These are phyloP conservation scores for Dicerorhinus sumatrensis DNA, from an alignment of 2,113 vertebrate genomes.

Conservation along the genomic window DNA sequence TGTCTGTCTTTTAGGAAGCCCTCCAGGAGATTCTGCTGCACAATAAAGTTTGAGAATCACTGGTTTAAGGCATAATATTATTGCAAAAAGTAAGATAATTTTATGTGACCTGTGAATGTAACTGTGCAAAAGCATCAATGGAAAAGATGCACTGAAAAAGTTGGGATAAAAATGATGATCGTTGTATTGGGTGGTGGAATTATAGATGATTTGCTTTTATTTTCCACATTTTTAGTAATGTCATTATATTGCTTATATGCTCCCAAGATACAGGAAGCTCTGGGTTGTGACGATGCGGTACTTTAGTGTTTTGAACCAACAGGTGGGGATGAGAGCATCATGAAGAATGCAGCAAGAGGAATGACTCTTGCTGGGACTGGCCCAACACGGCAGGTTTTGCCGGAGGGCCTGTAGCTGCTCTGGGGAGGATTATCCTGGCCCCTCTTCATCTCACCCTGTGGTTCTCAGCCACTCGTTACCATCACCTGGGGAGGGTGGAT, in stretches of 20 bases:
- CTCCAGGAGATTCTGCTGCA: background rate
- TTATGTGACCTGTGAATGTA: background rate
- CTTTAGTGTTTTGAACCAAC: background rate
- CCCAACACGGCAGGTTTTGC: background rate
- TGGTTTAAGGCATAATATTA: background rate
- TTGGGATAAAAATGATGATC: background rate
- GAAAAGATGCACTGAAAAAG: background rate
- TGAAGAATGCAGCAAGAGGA: background rate
- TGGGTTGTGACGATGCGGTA: background rate
- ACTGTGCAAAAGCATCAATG: background rate
- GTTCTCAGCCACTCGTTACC: background rate
- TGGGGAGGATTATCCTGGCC: background rate
- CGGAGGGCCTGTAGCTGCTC: background rate
- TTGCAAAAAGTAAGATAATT: background rate
- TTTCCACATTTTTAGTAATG: background rate
- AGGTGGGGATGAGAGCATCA: background rate
- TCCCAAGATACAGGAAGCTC: background rate
- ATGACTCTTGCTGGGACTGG: background rate
- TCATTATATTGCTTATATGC: background rate
- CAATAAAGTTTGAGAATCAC: background rate
- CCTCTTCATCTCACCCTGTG: background rate
- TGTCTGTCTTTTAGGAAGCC: background rate
- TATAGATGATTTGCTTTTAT: background rate
- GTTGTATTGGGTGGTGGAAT: background rate
- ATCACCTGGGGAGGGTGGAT: background rate